Conservation (phyloP, 2,888 invertebrate genomes). For the Zootermopsis nevadensis region DNA sequence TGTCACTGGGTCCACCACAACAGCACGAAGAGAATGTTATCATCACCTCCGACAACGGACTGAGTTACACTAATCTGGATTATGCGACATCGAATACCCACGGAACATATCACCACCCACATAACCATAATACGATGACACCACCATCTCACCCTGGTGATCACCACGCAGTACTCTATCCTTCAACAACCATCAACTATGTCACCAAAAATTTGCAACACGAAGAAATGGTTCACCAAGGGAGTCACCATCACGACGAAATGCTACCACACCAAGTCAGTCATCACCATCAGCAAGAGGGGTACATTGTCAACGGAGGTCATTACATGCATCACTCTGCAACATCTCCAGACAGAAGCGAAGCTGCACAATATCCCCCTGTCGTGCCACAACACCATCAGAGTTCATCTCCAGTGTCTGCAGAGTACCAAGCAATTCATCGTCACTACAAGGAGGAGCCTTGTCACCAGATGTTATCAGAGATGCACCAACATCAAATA, state of each 20-base stretch:
- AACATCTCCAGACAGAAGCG: not conserved
- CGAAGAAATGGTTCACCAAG: not conserved
- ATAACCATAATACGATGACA: conserved; percentile 50
- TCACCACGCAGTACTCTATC: not conserved
- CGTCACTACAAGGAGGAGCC: conserved; percentile 55
- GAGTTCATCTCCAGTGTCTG: conserved; percentile 55
- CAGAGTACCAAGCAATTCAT: conserved; percentile 54
- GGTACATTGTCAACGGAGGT: conserved; percentile 1
- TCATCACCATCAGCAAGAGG: conserved; percentile 46
- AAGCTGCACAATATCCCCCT: conserved; percentile 4
- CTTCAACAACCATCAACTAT: conserved; percentile 54
- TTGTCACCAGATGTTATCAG: conserved; percentile 28
- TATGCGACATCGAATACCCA: conserved; percentile 69
- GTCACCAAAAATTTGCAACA: conserved; percentile 55
- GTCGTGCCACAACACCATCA: conserved; percentile 60
- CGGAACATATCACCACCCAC: conserved; percentile 55
- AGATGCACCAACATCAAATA: conserved; percentile 61
- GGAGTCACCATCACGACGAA: conserved; percentile 12
- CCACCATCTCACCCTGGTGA: conserved; percentile 36
- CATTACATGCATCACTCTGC: conserved; percentile 17
- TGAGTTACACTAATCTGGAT: conserved; percentile 91
- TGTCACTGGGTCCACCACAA: not conserved
- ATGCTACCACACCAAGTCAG: conserved; percentile 1
- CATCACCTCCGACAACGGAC: conserved; percentile 85
- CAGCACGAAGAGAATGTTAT: conserved; percentile 61